phyloP scores from a whole-genome alignment of 2,888 invertebrate species.

The Lithophane leautieri region DNA sequence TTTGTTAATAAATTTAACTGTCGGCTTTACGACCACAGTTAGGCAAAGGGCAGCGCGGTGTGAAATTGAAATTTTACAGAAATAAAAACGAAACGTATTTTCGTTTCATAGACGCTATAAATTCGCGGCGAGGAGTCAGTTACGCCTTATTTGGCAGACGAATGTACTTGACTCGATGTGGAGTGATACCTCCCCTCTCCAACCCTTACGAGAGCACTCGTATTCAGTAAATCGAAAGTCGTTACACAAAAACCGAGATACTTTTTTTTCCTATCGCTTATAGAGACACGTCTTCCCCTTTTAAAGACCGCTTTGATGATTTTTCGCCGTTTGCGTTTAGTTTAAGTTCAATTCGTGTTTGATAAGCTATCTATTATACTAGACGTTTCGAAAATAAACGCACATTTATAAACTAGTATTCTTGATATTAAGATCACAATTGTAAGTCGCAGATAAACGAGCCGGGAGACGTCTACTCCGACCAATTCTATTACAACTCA shows the following conservation, averaged over 20 bases:
- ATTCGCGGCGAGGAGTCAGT: slow-evolving; percentile 80
- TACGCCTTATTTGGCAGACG: slow-evolving; percentile 87
- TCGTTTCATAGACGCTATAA: slow-evolving; percentile 79
- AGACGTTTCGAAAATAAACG: slow-evolving; percentile 4
- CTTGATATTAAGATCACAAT: slow-evolving; percentile 20
- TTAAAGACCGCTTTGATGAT: slow-evolving; percentile 79
- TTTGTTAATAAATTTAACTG: slow-evolving; percentile 63
- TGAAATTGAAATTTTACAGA: slow-evolving; percentile 84
- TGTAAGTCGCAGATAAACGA: slow-evolving; percentile 27
- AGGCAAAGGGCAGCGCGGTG: slow-evolving; percentile 75
- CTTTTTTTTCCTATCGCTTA: slow-evolving; percentile 82
- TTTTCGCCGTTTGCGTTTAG: slow-evolving; percentile 77
- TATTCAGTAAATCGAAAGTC: slow-evolving; percentile 87
- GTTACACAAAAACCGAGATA: slow-evolving; percentile 87
- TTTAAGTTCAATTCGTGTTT: slow-evolving; percentile 28
- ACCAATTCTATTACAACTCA: slow-evolving; percentile 33
- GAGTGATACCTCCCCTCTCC: slow-evolving; percentile 83
- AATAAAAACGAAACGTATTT: slow-evolving; percentile 78
- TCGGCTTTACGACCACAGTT: slow-evolving; percentile 63
- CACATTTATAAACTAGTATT: not conserved
- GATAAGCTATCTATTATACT: slow-evolving; percentile 10
- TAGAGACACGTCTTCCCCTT: slow-evolving; percentile 78
- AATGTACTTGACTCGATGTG: slow-evolving; percentile 82
- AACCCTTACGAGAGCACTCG: slow-evolving; percentile 86
- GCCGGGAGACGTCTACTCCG: slow-evolving; percentile 18